Percentiles rank a stretch among this genome's conserved stretches.
Conservation (phyloP, 2,797 vertebrate species). For the Rhynchotus rufescens region DNA sequence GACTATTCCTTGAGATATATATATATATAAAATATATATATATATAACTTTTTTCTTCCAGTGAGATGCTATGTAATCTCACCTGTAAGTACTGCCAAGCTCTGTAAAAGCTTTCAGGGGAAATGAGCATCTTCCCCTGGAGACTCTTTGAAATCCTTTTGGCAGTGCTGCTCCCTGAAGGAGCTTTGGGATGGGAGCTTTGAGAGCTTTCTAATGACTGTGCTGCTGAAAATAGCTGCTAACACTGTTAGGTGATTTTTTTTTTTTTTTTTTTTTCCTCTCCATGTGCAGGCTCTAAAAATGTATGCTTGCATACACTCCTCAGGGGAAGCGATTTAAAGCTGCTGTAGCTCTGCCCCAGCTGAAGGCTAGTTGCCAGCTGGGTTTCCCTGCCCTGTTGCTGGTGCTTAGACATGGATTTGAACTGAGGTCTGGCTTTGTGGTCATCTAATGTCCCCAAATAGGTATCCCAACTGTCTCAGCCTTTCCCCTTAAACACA, state of each 20-base stretch:
- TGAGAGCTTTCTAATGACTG: background rate
- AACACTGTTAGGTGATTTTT: background rate
- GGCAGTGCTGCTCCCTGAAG: background rate
- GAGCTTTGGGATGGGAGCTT: background rate
- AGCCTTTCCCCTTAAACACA: too few species aligned
- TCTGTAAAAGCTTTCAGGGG: background rate
- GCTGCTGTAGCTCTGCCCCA: background rate
- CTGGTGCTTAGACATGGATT: too few species aligned
- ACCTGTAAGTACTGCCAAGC: background rate
- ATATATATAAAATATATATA: too few species aligned
- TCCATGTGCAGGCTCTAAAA: background rate
- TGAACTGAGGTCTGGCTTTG: too few species aligned
- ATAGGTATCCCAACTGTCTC: too few species aligned
- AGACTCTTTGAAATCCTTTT: background rate
- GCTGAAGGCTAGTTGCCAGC: background rate
- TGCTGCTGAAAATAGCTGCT: background rate
- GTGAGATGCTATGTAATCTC: background rate
- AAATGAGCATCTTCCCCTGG: background rate
- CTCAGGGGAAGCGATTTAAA: background rate
- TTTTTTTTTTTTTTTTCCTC: too few species aligned
- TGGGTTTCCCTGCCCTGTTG: background rate
- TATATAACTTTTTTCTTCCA: background rate
- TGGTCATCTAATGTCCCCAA: too few species aligned
- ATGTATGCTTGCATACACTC: background rate
- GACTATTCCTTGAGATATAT: background rate